Conservation (phyloP, 2,113 vertebrate genomes). For the Cepphus grylle region DNA sequence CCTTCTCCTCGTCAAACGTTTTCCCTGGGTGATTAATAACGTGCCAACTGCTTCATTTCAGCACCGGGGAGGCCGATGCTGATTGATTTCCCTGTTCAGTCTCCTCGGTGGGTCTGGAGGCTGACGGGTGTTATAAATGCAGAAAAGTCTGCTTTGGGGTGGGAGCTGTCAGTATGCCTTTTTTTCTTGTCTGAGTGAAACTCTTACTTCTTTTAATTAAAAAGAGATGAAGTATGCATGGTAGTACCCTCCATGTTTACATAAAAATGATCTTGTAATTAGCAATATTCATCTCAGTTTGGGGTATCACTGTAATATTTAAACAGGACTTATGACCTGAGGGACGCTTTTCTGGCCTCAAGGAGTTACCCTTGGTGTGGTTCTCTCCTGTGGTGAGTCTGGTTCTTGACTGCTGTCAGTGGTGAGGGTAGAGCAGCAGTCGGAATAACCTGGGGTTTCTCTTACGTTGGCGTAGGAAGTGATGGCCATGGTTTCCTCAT, state of each 20-base stretch:
- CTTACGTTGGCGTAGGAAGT: not conserved
- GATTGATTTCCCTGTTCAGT: not conserved
- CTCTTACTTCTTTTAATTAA: slow-evolving; percentile 23
- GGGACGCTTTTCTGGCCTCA: not conserved
- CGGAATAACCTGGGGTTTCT: not conserved
- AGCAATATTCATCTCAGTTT: not conserved
- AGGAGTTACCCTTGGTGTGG: not conserved
- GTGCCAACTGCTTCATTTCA: not conserved
- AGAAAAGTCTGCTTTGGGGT: not conserved
- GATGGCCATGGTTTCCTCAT: accelerated
- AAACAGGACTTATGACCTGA: not conserved
- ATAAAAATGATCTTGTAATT: slow-evolving; percentile 10
- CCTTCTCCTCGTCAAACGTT: not conserved
- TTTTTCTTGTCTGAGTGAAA: not conserved
- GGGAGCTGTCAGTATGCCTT: not conserved
- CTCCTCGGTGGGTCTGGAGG: not conserved
- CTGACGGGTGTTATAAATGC: not conserved
- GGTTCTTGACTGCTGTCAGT: not conserved
- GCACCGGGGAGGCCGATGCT: not conserved
- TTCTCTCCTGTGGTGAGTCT: not conserved
- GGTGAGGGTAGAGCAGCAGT: not conserved
- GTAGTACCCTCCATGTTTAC: not conserved
- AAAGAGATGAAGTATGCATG: not conserved
- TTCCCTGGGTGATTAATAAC: not conserved
- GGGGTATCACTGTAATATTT: not conserved